These are phyloP conservation scores for Capreolus pygargus DNA, from an alignment of 2,113 vertebrate genomes.

Conservation along the genomic window DNA sequence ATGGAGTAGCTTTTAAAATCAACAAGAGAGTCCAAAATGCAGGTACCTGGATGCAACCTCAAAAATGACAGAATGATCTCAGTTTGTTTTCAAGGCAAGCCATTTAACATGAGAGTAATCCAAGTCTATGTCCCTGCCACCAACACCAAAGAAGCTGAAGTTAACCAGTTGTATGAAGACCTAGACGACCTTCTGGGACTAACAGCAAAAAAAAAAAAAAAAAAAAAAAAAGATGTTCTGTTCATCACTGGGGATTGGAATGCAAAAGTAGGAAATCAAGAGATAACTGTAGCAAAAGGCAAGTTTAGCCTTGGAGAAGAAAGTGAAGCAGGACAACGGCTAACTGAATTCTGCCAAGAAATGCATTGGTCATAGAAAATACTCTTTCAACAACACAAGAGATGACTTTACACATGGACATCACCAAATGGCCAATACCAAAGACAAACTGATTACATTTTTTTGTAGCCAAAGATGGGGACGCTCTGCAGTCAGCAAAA, in stretches of 20 bases:
- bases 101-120: background rate
- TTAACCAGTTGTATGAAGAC: background rate
- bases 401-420: background rate
- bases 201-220: background rate
- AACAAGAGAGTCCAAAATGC: background rate
- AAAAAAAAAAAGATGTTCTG: background rate
- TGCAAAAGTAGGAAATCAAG: background rate
- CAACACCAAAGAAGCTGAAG: background rate
- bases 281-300: background rate
- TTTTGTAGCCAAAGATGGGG: background rate
- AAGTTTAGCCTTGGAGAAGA: background rate
- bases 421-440: background rate
- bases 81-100: background rate
- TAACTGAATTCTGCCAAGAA: background rate
- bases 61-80: background rate
- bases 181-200: background rate
- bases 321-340: background rate
- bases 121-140: background rate
- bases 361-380: background rate
- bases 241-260: background rate
- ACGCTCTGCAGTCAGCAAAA: background rate
- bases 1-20: background rate
- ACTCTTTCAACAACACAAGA: background rate
- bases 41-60: background rate
- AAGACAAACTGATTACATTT: background rate